Conservation (phyloP, 1,140 invertebrate genomes). For the Trichoplusia ni region DNA sequence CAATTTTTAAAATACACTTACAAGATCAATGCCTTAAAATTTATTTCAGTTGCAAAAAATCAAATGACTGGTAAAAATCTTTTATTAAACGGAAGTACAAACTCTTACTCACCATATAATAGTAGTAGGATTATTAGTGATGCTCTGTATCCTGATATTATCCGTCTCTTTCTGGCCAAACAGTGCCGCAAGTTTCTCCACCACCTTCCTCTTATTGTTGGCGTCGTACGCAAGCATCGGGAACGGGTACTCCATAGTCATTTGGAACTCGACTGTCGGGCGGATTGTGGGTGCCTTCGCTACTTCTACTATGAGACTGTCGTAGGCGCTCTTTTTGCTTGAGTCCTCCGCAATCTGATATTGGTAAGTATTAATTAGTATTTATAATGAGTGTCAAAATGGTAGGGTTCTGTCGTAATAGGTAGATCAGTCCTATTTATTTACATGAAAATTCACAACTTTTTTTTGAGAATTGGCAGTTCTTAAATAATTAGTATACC, state of each 20-base stretch:
- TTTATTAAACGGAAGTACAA: not conserved
- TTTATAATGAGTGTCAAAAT: no score
- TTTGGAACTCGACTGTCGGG: constrained; percentile 86
- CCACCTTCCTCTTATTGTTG: constrained; percentile 86
- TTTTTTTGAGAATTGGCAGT: no score
- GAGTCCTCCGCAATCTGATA: constrained; percentile 84
- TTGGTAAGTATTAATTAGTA: constrained; percentile 9
- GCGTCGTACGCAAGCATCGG: constrained; percentile 87
- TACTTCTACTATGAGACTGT: constrained; percentile 91
- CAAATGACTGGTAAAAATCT: not conserved
- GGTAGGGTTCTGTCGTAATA: no score
- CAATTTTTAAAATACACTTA: no score
- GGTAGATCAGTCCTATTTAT: no score
- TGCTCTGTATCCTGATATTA: constrained; percentile 86
- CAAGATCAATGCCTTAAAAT: no score
- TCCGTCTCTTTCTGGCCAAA: constrained; percentile 89
- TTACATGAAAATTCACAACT: no score
- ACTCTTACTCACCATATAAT: constrained; percentile 86
- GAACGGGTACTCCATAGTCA: constrained; percentile 89
- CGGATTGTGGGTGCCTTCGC: constrained; percentile 80
- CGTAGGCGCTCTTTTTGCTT: constrained; percentile 86
- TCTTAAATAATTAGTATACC: no score
- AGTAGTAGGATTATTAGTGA: constrained; percentile 83
- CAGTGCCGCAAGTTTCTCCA: constrained; percentile 88
- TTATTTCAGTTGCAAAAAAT: no score